Evolutionary conservation across 2,888 invertebrate genomes (phyloP), one percentile per base, ranked within the genome.

Genomic region (Pterobdella sp.): DNA sequence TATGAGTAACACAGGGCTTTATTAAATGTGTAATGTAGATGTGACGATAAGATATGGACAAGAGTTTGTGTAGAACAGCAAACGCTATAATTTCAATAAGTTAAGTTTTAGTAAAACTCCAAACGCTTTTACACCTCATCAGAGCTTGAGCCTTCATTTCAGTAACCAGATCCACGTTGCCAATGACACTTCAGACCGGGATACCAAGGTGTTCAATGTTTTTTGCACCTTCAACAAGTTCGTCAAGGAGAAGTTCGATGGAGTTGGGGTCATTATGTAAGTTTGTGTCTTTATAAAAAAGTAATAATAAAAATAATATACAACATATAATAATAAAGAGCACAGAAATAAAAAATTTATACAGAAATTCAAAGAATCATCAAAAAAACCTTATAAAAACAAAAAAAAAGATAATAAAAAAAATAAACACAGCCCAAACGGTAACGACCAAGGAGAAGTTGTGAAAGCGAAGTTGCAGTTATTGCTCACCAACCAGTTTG

Each of bases 181-280:
- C n/a, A 56, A 56, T 22, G 10, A 56, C n/a, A 18, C 60, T 22
- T n/a, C n/a, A n/a, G n/a, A n/a, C n/a, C n/a, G n/a, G n/a, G 26
- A 26, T 22, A 18, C 67, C 14, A 49, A 74, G n/a, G 37, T 64
- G 56, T 75, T 75, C 74, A 75, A 75, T 49, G 72, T 72, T n/a
- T 75, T 37, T 67, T 75, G 75, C 31, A 72, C 74, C 29, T 75
- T 74, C 36, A 52, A 68, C 22, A 71, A 68, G 3, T 72, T 49
- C 42, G 56, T 72, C 3, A 70, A 72, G 2, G 42, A 56, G 26
- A 66, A 67, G 31, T 75, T 74, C 72, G 49, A 32, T 65, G 75
- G 75, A 22, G 32, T 75, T 35, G 75, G 75, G 35, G 67, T 75
- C 22, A 74, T 75, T 7, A 65, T 67, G 75, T 75, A 37, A 42